These are phyloP conservation scores for Adoxophyes honmai DNA, from an alignment of 1,140 invertebrate species.

Conservation along the genomic window DNA sequence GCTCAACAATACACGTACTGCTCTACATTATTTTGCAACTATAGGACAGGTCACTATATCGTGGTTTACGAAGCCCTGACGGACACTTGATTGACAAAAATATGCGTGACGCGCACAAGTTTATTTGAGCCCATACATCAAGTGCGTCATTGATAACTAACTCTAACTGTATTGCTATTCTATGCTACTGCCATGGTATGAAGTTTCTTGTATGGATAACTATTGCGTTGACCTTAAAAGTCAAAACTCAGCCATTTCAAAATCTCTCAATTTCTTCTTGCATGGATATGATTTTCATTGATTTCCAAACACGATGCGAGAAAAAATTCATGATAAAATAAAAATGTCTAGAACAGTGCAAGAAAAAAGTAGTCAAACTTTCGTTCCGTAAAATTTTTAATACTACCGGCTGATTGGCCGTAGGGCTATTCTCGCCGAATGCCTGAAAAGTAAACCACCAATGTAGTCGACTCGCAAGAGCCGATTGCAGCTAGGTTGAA, in stretches of 20 bases:
- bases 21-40: slow-evolving; percentile 71
- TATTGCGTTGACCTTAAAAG: slow-evolving; percentile 31
- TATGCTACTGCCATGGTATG: slow-evolving; percentile 34
- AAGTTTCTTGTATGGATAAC: slow-evolving; percentile 29
- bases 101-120: slow-evolving; percentile 51
- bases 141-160: slow-evolving; percentile 53
- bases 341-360: slow-evolving; percentile 70
- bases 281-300: slow-evolving; percentile 26
- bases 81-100: slow-evolving; percentile 50
- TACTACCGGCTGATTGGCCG: slow-evolving; percentile 82
- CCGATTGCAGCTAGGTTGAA: slow-evolving; percentile 68
- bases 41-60: slow-evolving; percentile 70
- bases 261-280: slow-evolving; percentile 24
- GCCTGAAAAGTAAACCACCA: slow-evolving; percentile 80
- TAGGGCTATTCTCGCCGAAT: slow-evolving; percentile 82
- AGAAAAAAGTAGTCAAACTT: slow-evolving; percentile 66
- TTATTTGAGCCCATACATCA: slow-evolving; percentile 52
- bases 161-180: slow-evolving; percentile 34
- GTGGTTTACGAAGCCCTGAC: slow-evolving; percentile 65
- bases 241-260: slow-evolving; percentile 17
- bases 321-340: slow-evolving; percentile 63
- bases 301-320: slow-evolving; percentile 66
- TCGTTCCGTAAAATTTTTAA: slow-evolving; percentile 74
- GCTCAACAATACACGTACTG: slow-evolving; percentile 46
- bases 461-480: slow-evolving; percentile 72